These are phyloP conservation scores for Anser cygnoides DNA, from an alignment of 2,113 vertebrate genomes.

Conservation along the genomic window DNA sequence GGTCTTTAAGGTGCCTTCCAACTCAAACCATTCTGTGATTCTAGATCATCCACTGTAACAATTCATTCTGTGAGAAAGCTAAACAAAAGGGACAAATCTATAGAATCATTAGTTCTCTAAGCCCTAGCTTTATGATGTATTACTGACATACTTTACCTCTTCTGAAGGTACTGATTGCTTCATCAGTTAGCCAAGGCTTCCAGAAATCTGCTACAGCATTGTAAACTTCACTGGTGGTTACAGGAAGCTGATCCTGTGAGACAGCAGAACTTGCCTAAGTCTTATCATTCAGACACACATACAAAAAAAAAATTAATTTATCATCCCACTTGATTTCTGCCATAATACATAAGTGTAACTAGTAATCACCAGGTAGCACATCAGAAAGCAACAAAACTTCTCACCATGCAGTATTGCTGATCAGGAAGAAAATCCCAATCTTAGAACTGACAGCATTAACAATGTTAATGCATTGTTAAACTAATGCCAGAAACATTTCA, in stretches of 20 bases:
- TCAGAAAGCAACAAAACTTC: neutral
- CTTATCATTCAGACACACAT: neutral
- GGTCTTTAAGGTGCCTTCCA: too few relatives aligned
- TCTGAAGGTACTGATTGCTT: slow-evolving; percentile 84
- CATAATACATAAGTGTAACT: neutral
- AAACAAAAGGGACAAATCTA: neutral
- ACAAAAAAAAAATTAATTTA: neutral
- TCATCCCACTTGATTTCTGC: neutral
- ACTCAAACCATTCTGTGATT: too few relatives aligned
- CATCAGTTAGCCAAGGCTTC: slow-evolving; percentile 87
- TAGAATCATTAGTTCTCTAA: neutral
- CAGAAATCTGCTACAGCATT: slow-evolving; percentile 87
- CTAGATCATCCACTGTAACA: neutral
- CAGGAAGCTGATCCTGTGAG: slow-evolving; percentile 89
- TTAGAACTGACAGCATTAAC: neutral
- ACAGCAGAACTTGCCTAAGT: slow-evolving; percentile 15
- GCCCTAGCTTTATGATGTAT: neutral
- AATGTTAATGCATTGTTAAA: neutral
- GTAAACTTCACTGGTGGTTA: slow-evolving; percentile 84
- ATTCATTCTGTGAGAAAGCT: neutral
- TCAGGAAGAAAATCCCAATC: neutral
- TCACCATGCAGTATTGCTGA: neutral
- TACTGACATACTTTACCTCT: slow-evolving; percentile 78
- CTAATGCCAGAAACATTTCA: neutral
- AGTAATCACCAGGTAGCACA: neutral